These are phyloP conservation scores for Ranitomeya imitator DNA, from an alignment of 2,113 vertebrate species.

Conservation along the genomic window DNA sequence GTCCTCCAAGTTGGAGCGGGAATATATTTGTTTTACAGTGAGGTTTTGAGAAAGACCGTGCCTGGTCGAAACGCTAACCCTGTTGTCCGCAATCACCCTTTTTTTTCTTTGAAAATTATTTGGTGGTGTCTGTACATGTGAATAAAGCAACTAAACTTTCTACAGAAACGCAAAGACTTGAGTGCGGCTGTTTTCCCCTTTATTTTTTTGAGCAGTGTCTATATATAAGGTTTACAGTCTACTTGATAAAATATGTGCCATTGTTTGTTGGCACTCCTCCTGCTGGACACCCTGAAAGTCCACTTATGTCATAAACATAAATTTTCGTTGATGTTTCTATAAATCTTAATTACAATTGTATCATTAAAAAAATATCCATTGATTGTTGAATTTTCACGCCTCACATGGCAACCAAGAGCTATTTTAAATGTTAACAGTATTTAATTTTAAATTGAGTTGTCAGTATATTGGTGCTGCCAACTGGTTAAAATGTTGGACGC, in stretches of 20 bases:
- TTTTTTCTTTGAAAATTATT: too few relatives aligned
- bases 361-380: background rate
- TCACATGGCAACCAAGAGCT: background rate
- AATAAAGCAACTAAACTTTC: too few relatives aligned
- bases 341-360: background rate
- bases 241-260: background rate
- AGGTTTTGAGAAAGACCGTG: too few relatives aligned
- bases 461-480: slow-evolving; percentile 1
- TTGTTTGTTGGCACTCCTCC: background rate
- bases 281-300: background rate
- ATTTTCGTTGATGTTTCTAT: background rate
- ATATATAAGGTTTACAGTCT: too few relatives aligned
- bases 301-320: background rate
- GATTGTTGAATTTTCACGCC: background rate
- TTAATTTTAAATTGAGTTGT: slow-evolving; percentile 16
- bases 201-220: too few relatives aligned
- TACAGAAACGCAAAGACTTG: too few relatives aligned
- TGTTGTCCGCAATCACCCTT: too few relatives aligned
- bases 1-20: too few relatives aligned
- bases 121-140: too few relatives aligned
- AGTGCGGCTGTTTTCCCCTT: too few relatives aligned
- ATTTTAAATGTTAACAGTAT: slow-evolving; percentile 17
- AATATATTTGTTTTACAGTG: too few relatives aligned
- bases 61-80: too few relatives aligned
- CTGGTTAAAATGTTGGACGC: slow-evolving; percentile 14